phyloP scores from a whole-genome alignment of 2,797 vertebrate genomes.

The Phalanger gymnotis region DNA sequence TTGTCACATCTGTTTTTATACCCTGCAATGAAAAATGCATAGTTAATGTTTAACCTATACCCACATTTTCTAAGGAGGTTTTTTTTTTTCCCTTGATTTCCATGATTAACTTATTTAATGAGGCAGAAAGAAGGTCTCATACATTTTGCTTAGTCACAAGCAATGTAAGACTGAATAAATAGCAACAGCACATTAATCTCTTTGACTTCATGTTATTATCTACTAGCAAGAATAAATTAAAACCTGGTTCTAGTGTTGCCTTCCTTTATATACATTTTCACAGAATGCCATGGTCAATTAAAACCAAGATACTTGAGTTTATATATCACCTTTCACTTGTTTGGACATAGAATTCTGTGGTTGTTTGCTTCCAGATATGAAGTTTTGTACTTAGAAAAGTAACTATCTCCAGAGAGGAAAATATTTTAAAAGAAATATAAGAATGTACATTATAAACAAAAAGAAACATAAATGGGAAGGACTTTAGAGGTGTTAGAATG shows the following conservation, averaged over 20 bases:
- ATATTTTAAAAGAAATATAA: conserved; percentile 6
- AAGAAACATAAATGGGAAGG: not conserved
- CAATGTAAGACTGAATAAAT: conserved; percentile 81
- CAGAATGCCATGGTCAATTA: not conserved
- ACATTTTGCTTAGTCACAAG: conserved; percentile 81
- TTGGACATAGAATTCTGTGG: not conserved
- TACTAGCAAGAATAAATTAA: conserved; percentile 82
- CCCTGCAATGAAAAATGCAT: conserved; percentile 64
- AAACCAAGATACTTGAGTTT: conserved; percentile 8
- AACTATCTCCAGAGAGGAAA: not conserved
- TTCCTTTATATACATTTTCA: conserved; percentile 40
- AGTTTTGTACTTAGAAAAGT: conserved; percentile 11
- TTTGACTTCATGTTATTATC: conserved; percentile 82
- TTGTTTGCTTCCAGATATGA: conserved; percentile 29
- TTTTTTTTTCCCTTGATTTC: conserved; percentile 80
- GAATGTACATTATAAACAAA: not conserved
- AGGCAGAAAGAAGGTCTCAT: conserved; percentile 83
- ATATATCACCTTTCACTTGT: conserved; percentile 24
- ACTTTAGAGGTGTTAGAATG: not conserved
- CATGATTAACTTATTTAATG: conserved; percentile 89
- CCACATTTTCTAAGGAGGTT: conserved; percentile 70
- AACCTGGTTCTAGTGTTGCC: conserved; percentile 77
- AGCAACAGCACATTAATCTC: conserved; percentile 83
- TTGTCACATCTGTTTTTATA: conserved; percentile 76
- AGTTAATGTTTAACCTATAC: conserved; percentile 71